These are phyloP conservation scores for Alectoris magna DNA, from an alignment of 2,797 vertebrate genomes.

Conservation along the genomic window DNA sequence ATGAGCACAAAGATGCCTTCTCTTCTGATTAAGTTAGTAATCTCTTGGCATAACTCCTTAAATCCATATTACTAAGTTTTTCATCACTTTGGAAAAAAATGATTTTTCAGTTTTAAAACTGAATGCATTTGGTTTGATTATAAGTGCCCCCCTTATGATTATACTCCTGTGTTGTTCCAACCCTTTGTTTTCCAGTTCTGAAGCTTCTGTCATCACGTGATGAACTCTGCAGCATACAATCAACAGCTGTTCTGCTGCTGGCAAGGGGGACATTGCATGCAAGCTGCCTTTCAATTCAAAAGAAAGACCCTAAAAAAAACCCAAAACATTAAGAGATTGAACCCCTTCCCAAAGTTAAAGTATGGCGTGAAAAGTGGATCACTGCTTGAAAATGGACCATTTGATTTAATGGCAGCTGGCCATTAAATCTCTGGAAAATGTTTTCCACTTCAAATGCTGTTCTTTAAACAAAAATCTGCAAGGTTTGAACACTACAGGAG, in stretches of 20 bases:
- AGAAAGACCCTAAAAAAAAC: background rate
- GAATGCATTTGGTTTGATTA: conserved; percentile 25
- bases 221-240: background rate
- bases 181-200: conserved; percentile 34
- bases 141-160: background rate
- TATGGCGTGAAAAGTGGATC: background rate
- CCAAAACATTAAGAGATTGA: background rate
- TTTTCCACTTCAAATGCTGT: background rate
- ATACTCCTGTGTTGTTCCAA: conserved; percentile 19
- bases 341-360: background rate
- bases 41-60: conserved; percentile 11
- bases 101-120: background rate
- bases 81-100: conserved; percentile 29
- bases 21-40: conserved; percentile 12
- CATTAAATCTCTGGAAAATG: background rate
- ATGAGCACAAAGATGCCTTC: background rate
- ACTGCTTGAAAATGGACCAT: background rate
- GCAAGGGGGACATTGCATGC: background rate
- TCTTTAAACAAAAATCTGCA: background rate
- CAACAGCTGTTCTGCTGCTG: conserved; percentile 36
- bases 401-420: background rate
- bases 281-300: background rate
- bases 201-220: background rate
- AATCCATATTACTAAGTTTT: conserved; percentile 7
- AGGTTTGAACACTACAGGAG: background rate